A percentile compares a stretch with the other conserved stretches of the same genome.
Conservation (phyloP, 2,888 invertebrate genomes). For the Sminthurides aquaticus region DNA sequence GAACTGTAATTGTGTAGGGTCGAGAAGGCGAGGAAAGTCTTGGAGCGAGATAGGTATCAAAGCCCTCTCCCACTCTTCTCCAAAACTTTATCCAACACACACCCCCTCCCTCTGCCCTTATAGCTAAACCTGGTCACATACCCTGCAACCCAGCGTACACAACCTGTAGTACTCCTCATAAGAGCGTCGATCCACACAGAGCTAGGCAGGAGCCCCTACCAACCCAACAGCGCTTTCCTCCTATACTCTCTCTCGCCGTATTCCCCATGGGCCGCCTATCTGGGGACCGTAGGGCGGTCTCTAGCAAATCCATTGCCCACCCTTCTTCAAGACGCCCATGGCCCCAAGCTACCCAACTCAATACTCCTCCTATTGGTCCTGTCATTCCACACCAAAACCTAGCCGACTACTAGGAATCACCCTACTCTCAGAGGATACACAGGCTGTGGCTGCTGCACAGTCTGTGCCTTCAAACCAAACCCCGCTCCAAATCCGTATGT, state of each 20-base stretch:
- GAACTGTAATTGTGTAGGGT: constrained; percentile 22
- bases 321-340: constrained; percentile 12
- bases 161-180: background rate
- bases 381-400: no score
- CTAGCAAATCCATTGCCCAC: background rate
- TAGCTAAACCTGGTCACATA: no score
- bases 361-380: constrained; percentile 11
- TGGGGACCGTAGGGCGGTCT: constrained; percentile 12
- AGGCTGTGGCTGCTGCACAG: no score
- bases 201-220: constrained; percentile 12
- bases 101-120: no score
- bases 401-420: no score
- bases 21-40: constrained; percentile 13
- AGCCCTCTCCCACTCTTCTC: no score
- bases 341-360: constrained; percentile 7
- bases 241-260: background rate
- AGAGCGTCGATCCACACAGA: background rate
- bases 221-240: background rate
- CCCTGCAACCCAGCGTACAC: no score
- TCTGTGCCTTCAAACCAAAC: no score
- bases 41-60: background rate
- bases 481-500: no score
- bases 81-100: no score
- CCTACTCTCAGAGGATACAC: no score
- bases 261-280: constrained; percentile 18